A percentile compares a stretch with the other conserved stretches of the same genome.
Conservation (phyloP, 2,888 invertebrate genomes). For the Trachelus iudaicus region DNA sequence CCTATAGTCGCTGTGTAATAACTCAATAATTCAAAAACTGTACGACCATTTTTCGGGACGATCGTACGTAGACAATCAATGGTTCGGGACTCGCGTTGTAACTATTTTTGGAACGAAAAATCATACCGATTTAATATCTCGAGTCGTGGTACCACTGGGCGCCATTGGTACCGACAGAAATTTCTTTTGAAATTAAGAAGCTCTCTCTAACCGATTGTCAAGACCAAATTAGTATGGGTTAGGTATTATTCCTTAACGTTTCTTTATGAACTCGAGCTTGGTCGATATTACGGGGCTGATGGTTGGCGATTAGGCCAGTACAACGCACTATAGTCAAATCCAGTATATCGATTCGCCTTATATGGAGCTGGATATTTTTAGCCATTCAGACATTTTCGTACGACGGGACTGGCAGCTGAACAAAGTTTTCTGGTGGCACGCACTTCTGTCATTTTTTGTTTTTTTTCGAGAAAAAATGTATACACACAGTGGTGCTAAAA, state of each 20-base stretch:
- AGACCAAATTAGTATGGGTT: neutral
- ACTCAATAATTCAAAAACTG: neutral
- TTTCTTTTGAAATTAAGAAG: too few species aligned
- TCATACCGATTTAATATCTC: neutral
- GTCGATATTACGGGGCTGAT: neutral
- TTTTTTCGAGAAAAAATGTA: too few species aligned
- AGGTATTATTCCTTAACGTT: neutral
- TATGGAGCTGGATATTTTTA: conserved; percentile 9
- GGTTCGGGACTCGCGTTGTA: too few species aligned
- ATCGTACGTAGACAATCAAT: too few species aligned
- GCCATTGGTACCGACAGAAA: neutral
- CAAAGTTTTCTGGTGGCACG: too few species aligned
- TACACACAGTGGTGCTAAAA: too few species aligned
- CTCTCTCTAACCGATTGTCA: neutral
- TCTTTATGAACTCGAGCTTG: neutral
- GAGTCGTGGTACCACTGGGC: neutral
- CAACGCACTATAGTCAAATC: too few species aligned
- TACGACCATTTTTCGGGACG: too few species aligned
- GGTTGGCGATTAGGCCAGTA: neutral
- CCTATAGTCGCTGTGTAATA: neutral
- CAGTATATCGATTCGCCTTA: neutral
- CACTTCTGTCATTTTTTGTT: too few species aligned
- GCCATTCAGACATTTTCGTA: conserved; percentile 12
- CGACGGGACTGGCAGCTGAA: too few species aligned
- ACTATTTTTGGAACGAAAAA: neutral